Evolutionary conservation across 2,113 vertebrate genomes (phyloP).

Genomic region (Phyllopteryx taeniolatus): DNA sequence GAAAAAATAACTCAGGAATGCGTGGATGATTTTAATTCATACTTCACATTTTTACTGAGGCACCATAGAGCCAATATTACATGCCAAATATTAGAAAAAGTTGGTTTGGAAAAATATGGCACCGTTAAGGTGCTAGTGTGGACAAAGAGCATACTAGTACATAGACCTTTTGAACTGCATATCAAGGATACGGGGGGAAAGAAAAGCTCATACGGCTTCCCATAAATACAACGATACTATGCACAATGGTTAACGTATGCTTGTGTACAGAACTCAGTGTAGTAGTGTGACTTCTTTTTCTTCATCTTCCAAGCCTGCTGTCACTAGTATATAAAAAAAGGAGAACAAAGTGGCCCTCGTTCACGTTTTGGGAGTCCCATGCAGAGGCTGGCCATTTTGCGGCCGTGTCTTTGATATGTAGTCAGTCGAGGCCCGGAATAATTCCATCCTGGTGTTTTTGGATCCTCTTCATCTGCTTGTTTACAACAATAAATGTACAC

Average conservation of each 20-base stretch:
- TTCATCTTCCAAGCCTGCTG: conserved; percentile 19
- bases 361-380: conserved; percentile 26
- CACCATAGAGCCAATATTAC: too few species aligned
- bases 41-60: too few species aligned
- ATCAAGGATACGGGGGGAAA: too few species aligned
- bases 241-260: not conserved
- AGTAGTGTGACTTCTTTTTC: not conserved
- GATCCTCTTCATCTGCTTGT: conserved; percentile 3
- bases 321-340: not conserved
- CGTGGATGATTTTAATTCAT: too few species aligned
- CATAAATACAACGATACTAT: not conserved
- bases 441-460: conserved; percentile 44
- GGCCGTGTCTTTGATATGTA: conserved; percentile 68
- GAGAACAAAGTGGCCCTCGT: not conserved
- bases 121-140: too few species aligned
- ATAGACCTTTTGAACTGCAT: too few species aligned
- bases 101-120: too few species aligned
- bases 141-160: too few species aligned
- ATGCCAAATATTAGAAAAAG: too few species aligned
- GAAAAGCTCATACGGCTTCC: not conserved
- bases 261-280: conserved; percentile 34
- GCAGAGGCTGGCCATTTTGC: conserved; percentile 44
- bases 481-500: conserved; percentile 74
- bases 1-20: too few species aligned
- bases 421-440: conserved; percentile 57